Percentiles rank a stretch among this genome's conserved stretches.
These are phyloP conservation scores for Camelus dromedarius DNA, from an alignment of 2,113 vertebrate species.

Conservation along the genomic window DNA sequence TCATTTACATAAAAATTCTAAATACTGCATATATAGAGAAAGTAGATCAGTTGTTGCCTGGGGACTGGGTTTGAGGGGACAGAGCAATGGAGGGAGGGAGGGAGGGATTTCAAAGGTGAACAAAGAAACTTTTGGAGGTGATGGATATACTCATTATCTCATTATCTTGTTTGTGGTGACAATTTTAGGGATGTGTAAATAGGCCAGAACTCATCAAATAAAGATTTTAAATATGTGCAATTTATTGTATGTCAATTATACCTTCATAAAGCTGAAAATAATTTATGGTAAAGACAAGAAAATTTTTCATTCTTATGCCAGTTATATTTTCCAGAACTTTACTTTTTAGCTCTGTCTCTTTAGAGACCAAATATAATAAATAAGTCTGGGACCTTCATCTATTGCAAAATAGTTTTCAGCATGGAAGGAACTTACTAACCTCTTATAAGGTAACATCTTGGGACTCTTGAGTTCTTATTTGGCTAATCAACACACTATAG, in stretches of 20 bases:
- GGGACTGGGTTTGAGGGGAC: neutral
- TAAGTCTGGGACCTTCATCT: neutral
- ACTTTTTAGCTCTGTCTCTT: constrained; percentile 43
- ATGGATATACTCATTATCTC: neutral
- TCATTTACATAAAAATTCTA: constrained; percentile 20
- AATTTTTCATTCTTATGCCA: neutral
- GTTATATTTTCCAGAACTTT: constrained; percentile 39
- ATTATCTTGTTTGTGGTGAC: neutral
- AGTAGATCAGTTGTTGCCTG: neutral
- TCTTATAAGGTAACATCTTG: constrained; percentile 26
- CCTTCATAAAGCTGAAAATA: constrained; percentile 43
- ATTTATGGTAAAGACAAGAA: neutral
- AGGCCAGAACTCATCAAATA: neutral
- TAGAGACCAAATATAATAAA: constrained; percentile 29
- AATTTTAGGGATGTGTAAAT: neutral
- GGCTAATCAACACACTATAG: neutral
- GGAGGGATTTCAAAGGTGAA: neutral
- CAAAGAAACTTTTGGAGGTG: neutral
- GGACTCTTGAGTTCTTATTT: neutral
- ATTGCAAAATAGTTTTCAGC: constrained; percentile 34
- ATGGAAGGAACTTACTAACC: constrained; percentile 3
- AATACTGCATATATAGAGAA: neutral
- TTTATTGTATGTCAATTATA: neutral
- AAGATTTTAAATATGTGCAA: neutral
- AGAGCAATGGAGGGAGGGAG: neutral